A percentile compares a stretch with the other conserved stretches of the same genome.
Evolutionary conservation across 2,888 invertebrate genomes (phyloP).

Genomic region (Colletes collaris): DNA sequence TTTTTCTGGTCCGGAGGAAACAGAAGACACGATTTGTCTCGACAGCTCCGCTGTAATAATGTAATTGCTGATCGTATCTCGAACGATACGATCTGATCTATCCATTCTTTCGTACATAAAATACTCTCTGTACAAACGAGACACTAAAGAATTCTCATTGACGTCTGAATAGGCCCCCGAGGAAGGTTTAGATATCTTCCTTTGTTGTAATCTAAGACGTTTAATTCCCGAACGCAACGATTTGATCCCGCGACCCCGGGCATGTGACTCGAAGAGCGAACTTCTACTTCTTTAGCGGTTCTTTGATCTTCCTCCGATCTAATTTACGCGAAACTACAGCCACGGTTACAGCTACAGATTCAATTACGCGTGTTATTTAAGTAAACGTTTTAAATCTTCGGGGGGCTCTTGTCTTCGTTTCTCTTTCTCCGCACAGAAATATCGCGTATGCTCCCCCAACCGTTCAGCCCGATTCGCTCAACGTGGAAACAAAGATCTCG

Average conservation of each 20-base stretch:
- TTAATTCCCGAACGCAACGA: background rate
- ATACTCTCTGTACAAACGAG: background rate
- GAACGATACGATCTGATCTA: too few relatives aligned
- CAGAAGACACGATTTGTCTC: too few relatives aligned
- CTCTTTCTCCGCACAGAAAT: constrained; percentile 8
- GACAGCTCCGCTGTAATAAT: too few relatives aligned
- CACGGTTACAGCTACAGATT: constrained; percentile 4
- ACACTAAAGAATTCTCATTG: background rate
- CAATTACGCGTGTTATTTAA: constrained; percentile 20
- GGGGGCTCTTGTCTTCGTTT: constrained; percentile 1
- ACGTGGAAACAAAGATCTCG: constrained; percentile 6
- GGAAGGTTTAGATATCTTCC: constrained; percentile 1
- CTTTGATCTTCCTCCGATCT: constrained; percentile 7
- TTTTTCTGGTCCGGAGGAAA: too few relatives aligned
- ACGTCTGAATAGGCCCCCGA: background rate
- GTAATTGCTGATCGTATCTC: too few relatives aligned
- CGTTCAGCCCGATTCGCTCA: background rate
- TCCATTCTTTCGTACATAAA: background rate
- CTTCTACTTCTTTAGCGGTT: background rate
- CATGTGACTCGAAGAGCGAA: background rate
- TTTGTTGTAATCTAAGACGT: background rate
- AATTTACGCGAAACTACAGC: constrained; percentile 9
- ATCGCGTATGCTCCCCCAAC: constrained; percentile 3
- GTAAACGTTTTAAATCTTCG: constrained; percentile 15
- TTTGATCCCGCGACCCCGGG: background rate